Evolutionary conservation across 2,888 invertebrate genomes (phyloP).

Genomic region (Bombyx huttoni): DNA sequence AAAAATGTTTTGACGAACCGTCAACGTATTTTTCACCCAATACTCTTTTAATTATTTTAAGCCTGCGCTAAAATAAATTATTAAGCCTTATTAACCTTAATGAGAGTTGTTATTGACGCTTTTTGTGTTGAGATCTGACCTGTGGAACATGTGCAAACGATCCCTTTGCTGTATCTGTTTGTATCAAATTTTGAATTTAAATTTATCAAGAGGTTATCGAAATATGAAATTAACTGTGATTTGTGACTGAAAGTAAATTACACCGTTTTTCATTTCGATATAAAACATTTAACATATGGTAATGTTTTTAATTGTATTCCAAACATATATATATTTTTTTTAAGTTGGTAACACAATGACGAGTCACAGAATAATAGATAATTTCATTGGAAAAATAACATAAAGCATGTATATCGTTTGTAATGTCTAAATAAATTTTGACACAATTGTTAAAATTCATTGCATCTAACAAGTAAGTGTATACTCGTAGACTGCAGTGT

Average conservation of each 20-base stretch:
- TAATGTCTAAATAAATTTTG: conserved; percentile 40
- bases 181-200: conserved; percentile 16
- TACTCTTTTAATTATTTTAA: conserved; percentile 60
- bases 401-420: conserved; percentile 57
- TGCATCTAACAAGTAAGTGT: conserved; percentile 40
- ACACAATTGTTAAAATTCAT: conserved; percentile 32
- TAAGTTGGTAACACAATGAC: too few relatives aligned
- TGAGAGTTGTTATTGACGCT: conserved; percentile 47
- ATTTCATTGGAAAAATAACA: conserved; percentile 38
- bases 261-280: neutral
- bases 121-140: conserved; percentile 58
- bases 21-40: conserved; percentile 73
- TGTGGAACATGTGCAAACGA: conserved; percentile 40
- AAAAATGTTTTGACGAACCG: conserved; percentile 44
- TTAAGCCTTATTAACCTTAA: conserved; percentile 62
- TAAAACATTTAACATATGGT: too few relatives aligned
- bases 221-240: conserved; percentile 33
- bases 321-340: too few relatives aligned
- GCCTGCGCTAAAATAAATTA: conserved; percentile 57
- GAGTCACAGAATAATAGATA: conserved; percentile 17
- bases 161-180: conserved; percentile 32
- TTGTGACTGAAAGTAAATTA: neutral
- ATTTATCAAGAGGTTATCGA: conserved; percentile 25
- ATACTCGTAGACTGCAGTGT: conserved; percentile 40
- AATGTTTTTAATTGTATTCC: too few relatives aligned